A percentile compares a stretch with the other conserved stretches of the same genome.
These are phyloP conservation scores for Agonopterix alstromeriana DNA, from an alignment of 2,888 invertebrate genomes.

Conservation along the genomic window DNA sequence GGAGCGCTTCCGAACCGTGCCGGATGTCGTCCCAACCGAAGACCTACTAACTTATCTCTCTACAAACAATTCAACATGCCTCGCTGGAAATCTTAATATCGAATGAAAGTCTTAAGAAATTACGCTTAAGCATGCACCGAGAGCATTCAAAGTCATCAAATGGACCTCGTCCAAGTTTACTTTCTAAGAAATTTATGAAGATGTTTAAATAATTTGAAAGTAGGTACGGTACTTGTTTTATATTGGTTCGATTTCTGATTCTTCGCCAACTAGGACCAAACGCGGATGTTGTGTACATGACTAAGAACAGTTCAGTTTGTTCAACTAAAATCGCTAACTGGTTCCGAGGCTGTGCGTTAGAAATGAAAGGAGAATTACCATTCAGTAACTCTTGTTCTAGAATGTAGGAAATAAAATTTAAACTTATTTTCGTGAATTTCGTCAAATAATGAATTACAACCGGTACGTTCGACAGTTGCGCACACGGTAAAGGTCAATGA, in stretches of 20 bases:
- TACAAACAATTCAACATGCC: background rate
- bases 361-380: conserved; percentile 5
- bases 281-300: conserved; percentile 45
- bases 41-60: conserved; percentile 30
- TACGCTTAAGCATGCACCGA: background rate
- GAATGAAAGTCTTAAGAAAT: background rate
- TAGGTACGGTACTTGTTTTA: conserved; percentile 4
- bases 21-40: conserved; percentile 49
- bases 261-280: conserved; percentile 48
- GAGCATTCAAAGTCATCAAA: background rate
- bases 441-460: conserved; percentile 62
- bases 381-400: background rate
- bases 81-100: background rate
- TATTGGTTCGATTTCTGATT: conserved; percentile 16
- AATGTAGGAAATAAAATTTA: background rate
- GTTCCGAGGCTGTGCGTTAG: conserved; percentile 1
- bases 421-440: conserved; percentile 22
- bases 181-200: too few species aligned
- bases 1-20: conserved; percentile 54
- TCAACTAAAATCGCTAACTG: conserved; percentile 6
- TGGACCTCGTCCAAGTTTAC: background rate
- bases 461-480: conserved; percentile 58
- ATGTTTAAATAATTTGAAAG: background rate
- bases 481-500: conserved; percentile 73
- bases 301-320: conserved; percentile 36